Conservation (phyloP, 2,113 vertebrate species). For the Silurus meridionalis region DNA sequence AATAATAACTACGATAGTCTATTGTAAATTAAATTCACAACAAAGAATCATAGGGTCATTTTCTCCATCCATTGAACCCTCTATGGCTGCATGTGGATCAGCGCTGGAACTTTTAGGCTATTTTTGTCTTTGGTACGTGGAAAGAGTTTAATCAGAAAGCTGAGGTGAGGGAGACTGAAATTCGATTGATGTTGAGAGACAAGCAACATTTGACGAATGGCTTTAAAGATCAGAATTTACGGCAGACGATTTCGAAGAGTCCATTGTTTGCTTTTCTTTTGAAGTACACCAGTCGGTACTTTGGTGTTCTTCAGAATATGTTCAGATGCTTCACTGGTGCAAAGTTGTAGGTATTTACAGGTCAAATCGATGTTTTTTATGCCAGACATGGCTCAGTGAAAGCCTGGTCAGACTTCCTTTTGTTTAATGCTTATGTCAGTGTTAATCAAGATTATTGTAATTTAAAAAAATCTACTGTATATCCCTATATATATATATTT, state of each 20-base stretch:
- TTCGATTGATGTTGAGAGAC: not conserved
- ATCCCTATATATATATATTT: too few species aligned
- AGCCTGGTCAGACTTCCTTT: not conserved
- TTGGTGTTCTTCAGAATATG: not conserved
- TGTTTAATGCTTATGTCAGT: not conserved
- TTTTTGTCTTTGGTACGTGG: conserved; percentile 15
- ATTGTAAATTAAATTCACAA: not conserved
- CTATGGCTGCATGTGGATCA: not conserved
- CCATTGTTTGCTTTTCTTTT: not conserved
- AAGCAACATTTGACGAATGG: not conserved
- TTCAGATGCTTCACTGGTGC: not conserved
- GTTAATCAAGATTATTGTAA: too few species aligned
- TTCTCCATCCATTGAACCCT: not conserved
- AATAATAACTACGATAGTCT: conserved; percentile 16
- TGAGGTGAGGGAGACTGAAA: not conserved
- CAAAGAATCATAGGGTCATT: not conserved
- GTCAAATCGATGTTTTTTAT: not conserved
- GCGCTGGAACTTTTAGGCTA: conserved; percentile 4
- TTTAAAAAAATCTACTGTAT: too few species aligned
- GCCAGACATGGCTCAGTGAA: not conserved
- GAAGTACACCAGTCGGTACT: not conserved
- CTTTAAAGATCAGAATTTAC: not conserved
- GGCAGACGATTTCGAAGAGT: not conserved
- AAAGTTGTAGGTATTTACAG: not conserved
- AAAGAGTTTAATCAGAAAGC: not conserved